phyloP scores from a whole-genome alignment of 2,888 invertebrate genomes.

The Pristionchus fissidentatus region DNA sequence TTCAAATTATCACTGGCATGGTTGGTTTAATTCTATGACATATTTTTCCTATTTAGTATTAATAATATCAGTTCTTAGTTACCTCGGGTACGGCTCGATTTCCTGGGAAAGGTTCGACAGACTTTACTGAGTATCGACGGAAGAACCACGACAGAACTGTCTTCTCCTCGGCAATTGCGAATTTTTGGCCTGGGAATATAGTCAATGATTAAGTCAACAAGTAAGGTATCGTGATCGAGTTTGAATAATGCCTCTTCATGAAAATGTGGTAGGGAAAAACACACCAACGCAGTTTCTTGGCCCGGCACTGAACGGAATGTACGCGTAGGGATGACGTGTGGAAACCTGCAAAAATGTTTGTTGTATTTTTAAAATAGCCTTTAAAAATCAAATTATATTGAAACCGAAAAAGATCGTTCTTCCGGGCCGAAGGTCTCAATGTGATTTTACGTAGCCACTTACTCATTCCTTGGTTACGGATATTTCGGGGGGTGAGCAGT shows the following conservation, averaged over 20 bases:
- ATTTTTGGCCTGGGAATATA: slow-evolving; percentile 23
- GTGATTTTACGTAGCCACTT: too few species aligned
- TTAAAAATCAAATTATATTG: slow-evolving; percentile 57
- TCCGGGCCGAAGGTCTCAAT: too few species aligned
- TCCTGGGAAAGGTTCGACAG: slow-evolving; percentile 23
- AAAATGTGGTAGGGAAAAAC: neutral
- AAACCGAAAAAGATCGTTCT: slow-evolving; percentile 60
- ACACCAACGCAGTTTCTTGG: slow-evolving; percentile 51
- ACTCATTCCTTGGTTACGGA: too few species aligned
- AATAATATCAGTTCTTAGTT: too few species aligned
- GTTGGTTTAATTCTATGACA: too few species aligned
- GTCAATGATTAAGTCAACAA: too few species aligned
- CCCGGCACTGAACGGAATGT: slow-evolving; percentile 51
- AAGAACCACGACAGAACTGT: slow-evolving; percentile 47
- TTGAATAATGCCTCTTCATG: neutral
- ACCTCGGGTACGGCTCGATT: slow-evolving; percentile 15
- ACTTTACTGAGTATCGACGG: slow-evolving; percentile 11
- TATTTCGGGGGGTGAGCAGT: too few species aligned
- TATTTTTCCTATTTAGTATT: too few species aligned
- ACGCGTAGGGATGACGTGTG: slow-evolving; percentile 47
- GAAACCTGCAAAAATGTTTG: slow-evolving; percentile 46
- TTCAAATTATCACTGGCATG: too few species aligned
- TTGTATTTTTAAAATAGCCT: slow-evolving; percentile 36
- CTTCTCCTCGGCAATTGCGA: slow-evolving; percentile 41
- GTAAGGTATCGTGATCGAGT: neutral